phyloP scores from a whole-genome alignment of 2,113 vertebrate genomes.

The Labeo rohita region DNA sequence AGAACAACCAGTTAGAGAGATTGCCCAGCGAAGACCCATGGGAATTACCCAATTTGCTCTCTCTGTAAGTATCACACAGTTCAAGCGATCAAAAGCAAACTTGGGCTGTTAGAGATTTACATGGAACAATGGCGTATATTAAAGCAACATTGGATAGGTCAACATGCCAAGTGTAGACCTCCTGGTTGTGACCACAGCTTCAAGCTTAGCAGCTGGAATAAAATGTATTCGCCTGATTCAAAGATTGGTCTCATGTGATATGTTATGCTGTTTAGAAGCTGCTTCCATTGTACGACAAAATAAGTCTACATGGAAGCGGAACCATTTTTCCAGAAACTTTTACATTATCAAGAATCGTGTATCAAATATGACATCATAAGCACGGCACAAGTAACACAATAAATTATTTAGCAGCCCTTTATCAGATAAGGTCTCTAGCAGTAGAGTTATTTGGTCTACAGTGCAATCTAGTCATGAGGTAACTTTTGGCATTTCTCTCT shows the following conservation, averaged over 20 bases:
- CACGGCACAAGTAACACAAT: background rate
- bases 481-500: constrained; percentile 49
- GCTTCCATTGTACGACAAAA: background rate
- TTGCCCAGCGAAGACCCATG: constrained; percentile 88
- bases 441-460: constrained; percentile 51
- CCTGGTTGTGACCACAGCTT: constrained; percentile 2
- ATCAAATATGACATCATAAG: background rate
- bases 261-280: background rate
- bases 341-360: background rate
- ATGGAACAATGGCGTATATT: constrained; percentile 20
- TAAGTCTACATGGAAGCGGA: background rate
- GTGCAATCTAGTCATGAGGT: constrained; percentile 55
- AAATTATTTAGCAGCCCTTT: background rate
- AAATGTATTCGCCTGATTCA: background rate
- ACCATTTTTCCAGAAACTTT: background rate
- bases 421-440: constrained; percentile 3
- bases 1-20: constrained; percentile 89
- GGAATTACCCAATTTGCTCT: constrained; percentile 91
- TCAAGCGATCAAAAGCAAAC: constrained; percentile 19
- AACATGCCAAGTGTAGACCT: background rate
- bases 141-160: constrained; percentile 1
- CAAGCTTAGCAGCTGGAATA: constrained; percentile 3
- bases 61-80: constrained; percentile 83
- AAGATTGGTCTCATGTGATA: constrained; percentile 1
- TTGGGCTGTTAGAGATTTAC: constrained; percentile 17